Base-by-base conservation (phyloP, 2,888 invertebrate species). In the Leptinotarsa rubiginosa region DNA sequence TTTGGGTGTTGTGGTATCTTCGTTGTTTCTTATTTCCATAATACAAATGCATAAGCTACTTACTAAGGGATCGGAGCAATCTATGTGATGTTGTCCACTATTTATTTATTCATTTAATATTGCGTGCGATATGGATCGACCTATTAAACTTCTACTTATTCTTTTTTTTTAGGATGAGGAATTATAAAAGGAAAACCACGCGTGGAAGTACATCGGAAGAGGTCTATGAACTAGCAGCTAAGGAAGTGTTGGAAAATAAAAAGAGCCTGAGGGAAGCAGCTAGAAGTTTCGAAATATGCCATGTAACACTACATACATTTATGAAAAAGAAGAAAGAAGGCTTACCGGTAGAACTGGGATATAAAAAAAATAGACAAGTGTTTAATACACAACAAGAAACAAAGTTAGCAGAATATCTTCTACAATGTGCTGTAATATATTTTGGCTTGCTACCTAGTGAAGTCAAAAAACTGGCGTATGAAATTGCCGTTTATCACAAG, bases 131-230 rank as follows among this genome's bases (percentile, higher is more conserved):
- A 31, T 31, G 31, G 31, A 31, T 31, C 31, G 31, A 31, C 31
- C 31, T 31, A 31, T 31, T 31, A 31, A 31, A 31, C 31, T 31
- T 31, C 7, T 31, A 7, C 31, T 31, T 31, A 31, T 31, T 31
- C 31, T 31, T 31, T 31, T 31, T 25, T 25, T 31, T 31, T 47
- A 69, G 52, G 31, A 70, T 70, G 69, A 69, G 69, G 22, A 69
- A 62, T 22, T 69, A 69, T 64, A 69, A 69, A 47, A 62, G 62
- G 25, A 69, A 62, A 65, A 69, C 69, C n/a, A 31, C 64, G 22
- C 16, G 59, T 20, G 69, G 69, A 22, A 65, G 16, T 65, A 69
- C 59, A n/a, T 25, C 69, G n/a, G n/a, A 20, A n/a, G 65, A 69
- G n/a, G 59, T 18, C n/a, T 47, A 65, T n/a, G 56, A 69, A 64